phyloP scores from a whole-genome alignment of 2,113 vertebrate species.

The Antechinus stuartii region DNA sequence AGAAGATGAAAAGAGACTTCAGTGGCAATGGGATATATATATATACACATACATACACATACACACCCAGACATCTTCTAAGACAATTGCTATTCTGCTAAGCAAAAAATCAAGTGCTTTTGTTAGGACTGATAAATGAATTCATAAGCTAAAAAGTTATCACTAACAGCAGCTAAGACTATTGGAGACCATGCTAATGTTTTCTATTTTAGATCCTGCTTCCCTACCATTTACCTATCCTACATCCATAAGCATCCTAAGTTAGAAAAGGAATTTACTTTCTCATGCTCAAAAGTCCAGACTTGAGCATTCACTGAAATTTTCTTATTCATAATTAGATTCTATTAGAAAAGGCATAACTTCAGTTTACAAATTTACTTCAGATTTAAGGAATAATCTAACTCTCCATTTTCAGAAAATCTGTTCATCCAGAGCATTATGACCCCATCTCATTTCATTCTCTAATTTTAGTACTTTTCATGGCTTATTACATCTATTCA shows the following conservation, averaged over 20 bases:
- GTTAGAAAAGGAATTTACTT: background rate
- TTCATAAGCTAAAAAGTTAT: background rate
- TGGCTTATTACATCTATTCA: background rate
- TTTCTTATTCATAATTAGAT: background rate
- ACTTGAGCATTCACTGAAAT: background rate
- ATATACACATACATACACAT: background rate
- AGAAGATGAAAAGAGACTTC: conserved; percentile 16
- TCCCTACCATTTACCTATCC: background rate
- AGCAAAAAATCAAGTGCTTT: background rate
- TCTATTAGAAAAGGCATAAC: background rate
- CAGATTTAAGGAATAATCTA: background rate
- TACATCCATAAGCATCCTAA: background rate
- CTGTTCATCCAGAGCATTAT: background rate
- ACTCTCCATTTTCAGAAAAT: background rate
- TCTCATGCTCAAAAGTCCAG: background rate
- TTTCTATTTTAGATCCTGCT: background rate
- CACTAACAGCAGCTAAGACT: background rate
- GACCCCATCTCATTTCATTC: background rate
- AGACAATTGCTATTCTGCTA: background rate
- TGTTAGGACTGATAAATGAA: background rate
- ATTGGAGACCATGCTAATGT: background rate
- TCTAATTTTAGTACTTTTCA: background rate
- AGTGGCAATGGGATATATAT: background rate
- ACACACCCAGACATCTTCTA: background rate
- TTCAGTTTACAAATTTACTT: background rate